Base-by-base conservation (phyloP, 2,113 vertebrate species). In the Otus sunia region DNA sequence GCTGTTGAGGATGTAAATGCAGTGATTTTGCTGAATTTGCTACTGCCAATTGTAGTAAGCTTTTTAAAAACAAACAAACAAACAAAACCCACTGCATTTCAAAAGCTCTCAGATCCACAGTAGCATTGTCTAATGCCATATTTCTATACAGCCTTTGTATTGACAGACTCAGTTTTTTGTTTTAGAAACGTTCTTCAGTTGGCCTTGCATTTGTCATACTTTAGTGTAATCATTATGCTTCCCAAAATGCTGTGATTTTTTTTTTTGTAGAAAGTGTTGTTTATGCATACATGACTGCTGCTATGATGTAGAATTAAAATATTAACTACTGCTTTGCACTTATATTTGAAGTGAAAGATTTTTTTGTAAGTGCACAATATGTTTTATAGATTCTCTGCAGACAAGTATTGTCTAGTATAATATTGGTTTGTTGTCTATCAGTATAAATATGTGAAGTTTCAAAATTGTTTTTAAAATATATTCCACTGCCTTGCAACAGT, bases 251-350 rank as follows among this genome's bases (percentile, higher is more conserved):
- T 90, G 50, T 92, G 82, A 73, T 29, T 95, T 89, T 95, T 63
- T 60, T 78, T 53, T 67, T 58, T 26, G 11, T 95, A 92, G 47
- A 80, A 96, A 86, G 23, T 87, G 94, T 91, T 94, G 89, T 90
- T 91, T 96, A 92, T 55, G 95, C 55, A 25, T 52, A 71, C 75
- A 36, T 90, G 62, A 84, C 74, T 96, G 96, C 76, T 97, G 76
- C 87, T 96, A 41, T 32, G 11, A 45, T 88, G 30, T 94, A 91
- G 90, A 94, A 81, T 96, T 86, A 84, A 96, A 86, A 82, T 95
- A 90, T 78, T 85, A 96, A 66, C 41, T 92, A 47, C 66, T 67
- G 93, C 88, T 96, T 96, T 93, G 91, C 90, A 96, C 86, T 81
- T 93, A 86, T 30, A 76, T 95, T 88, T 92, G 45, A 92, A 91